Evolutionary conservation across 1,140 invertebrate genomes (phyloP).

Genomic region (Drosophila nigrodunni): DNA sequence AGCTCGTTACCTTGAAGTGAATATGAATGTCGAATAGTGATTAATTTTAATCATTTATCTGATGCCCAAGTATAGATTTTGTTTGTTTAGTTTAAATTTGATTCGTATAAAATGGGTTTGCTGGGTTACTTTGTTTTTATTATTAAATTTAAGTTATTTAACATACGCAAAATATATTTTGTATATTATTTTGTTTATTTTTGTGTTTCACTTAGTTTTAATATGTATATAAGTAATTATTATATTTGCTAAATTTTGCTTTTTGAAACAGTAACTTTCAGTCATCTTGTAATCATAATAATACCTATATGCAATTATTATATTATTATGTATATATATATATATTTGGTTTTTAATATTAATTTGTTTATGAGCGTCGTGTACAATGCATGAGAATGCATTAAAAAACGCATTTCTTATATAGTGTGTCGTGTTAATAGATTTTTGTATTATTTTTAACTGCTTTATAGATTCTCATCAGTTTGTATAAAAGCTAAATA

Average conservation of each 20-base stretch:
- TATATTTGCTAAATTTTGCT: conserved; percentile 64
- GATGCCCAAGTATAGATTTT: conserved; percentile 63
- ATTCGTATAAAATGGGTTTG: conserved; percentile 66
- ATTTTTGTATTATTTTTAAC: conserved; percentile 35
- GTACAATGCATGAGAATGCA: conserved; percentile 67
- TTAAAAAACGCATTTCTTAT: conserved; percentile 75
- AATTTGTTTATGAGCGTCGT: conserved; percentile 70
- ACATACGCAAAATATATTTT: conserved; percentile 81
- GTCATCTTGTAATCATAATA: conserved; percentile 81
- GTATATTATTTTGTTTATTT: conserved; percentile 56
- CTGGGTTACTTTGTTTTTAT: conserved; percentile 28
- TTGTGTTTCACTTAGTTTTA: conserved; percentile 40
- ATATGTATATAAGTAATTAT: conserved; percentile 65
- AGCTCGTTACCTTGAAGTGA: conserved; percentile 6
- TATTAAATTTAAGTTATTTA: conserved; percentile 54
- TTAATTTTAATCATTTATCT: conserved; percentile 28
- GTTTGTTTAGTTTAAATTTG: conserved; percentile 31
- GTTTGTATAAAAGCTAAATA: conserved; percentile 78
- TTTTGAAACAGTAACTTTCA: conserved; percentile 82
- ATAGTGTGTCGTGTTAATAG: conserved; percentile 77
- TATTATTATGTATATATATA: conserved; percentile 29
- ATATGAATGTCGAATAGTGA: conserved; percentile 31
- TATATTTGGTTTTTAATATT: conserved; percentile 24
- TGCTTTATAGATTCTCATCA: conserved; percentile 31
- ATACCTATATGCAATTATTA: conserved; percentile 70